Evolutionary conservation across 1,140 invertebrate genomes (phyloP), one percentile per base, ranked within the genome.

Genomic region (Tetramorium simillimum): DNA sequence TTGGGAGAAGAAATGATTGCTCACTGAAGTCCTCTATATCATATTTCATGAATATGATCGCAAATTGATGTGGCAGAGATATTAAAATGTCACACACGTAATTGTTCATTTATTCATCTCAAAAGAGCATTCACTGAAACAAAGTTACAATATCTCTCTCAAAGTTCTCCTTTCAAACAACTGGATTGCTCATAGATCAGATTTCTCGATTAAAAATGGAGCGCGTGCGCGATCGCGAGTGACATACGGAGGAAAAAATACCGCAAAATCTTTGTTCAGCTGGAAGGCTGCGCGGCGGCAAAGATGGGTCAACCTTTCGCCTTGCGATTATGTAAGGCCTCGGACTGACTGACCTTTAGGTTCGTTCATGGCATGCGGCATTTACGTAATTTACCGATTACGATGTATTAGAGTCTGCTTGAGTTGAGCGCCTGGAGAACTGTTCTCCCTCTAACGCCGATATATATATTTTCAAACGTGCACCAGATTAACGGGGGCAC

Each of bases 351-450:
- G 91, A 92, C 91, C 91, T 92, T 92, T 92, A 92, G 90, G 89
- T 92, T 91, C 91, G 87, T 92, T 92, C 91, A 92, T 91, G 91
- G 91, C 91, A 92, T 92, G 91, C 91, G 91, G 91, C 91, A 92
- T 92, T 92, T 92, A 92, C 91, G 91, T 92, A 92, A 90, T 92
- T 91, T 88, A 91, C 89, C 91, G 91, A 92, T 92, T 92, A 92
- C 91, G 91, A 91, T 92, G 89, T 92, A 92, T 90, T 89, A 92
- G 91, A 91, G 46, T 88, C 86, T 89, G 86, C 87, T 88, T 88
- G 85, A 69, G 43, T 49, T 91, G n/a, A n/a, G 58, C 85, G 88
- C 78, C 78, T 88, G 86, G 89, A 89, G 90, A 90, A 92, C 88
- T 86, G 84, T 90, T 89, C 91, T 91, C 53, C 88, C 73, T 87